phyloP scores from a whole-genome alignment of 2,113 vertebrate genomes.

The Heloderma charlesbogerti region DNA sequence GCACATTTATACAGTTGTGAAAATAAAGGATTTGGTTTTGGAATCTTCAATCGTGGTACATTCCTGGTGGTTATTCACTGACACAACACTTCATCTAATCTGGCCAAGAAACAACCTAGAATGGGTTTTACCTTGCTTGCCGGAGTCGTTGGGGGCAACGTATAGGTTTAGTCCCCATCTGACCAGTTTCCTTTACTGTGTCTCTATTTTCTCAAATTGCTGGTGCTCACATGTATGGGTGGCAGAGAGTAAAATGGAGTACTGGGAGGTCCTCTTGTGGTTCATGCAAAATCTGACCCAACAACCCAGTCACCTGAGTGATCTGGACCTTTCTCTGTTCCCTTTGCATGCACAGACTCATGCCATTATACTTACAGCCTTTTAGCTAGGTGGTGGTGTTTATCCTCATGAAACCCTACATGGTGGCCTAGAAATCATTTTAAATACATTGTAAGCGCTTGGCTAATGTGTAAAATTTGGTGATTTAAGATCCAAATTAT shows the following conservation, averaged over 20 bases:
- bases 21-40: constrained; percentile 85
- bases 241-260: neutral
- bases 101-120: neutral
- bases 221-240: neutral
- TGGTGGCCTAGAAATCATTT: no score
- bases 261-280: neutral
- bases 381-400: neutral
- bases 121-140: neutral
- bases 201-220: neutral
- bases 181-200: neutral
- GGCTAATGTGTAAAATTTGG: neutral
- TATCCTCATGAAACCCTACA: neutral
- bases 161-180: neutral
- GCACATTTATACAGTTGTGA: constrained; percentile 82
- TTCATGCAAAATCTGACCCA: neutral
- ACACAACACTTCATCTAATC: neutral
- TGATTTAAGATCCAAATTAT: no score
- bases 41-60: constrained; percentile 68
- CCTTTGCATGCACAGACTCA: neutral
- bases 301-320: neutral
- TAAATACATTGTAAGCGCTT: no score
- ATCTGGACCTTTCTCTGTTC: neutral
- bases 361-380: neutral
- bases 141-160: neutral
- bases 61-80: neutral